Evolutionary conservation across 2,797 vertebrate genomes (phyloP), one percentile per base, ranked within the genome.

Genomic region (Phalloptychus januarius): DNA sequence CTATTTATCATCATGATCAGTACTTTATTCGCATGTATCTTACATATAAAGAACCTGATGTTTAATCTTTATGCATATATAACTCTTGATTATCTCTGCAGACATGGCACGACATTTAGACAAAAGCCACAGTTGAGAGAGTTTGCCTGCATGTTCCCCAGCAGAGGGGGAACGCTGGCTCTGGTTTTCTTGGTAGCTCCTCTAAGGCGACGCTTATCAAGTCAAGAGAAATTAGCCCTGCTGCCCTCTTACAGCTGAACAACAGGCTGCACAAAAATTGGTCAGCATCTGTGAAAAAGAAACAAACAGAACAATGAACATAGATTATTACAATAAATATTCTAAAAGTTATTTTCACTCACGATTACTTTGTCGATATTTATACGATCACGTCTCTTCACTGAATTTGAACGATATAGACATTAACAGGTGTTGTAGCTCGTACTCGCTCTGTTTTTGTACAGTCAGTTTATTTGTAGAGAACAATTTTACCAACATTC

Each of bases 251-350:
- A 40, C 75, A 75, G 76, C 65, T 77, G 76, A 67, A 78, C 52
- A 50, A 25, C 56, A 16, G 48, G 75, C 61, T 71, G 52, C 31
- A 46, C 70, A 52, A 72, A 75, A 75, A 77, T n/a, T n/a, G n/a
- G 13, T 48, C 69, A 36, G 71, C n/a, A 67, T 77, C 92, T 94
- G 89, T 45, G 82, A 86, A 12, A 48, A 83, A 69, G 31, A 82
- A 78, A 40, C 82, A 70, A 45, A 70, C 25, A 28, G 36, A 67
- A 25, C 10, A 40, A 25, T 67, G 23, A 40, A 25, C 63, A 45
- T n/a, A n/a, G 25, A 16, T 44, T 15, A n/a, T 44, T n/a, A 1
- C 67, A 42, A 10, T 5, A 44, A 3, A 42, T 7, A 15, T 42
- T 44, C 25, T n/a, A n/a, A 44, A 70, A 69, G 40, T 15, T 3